Percentiles rank a stretch among this genome's conserved stretches.
Conservation (phyloP, 2,113 vertebrate genomes). For the Myotis yumanensis region DNA sequence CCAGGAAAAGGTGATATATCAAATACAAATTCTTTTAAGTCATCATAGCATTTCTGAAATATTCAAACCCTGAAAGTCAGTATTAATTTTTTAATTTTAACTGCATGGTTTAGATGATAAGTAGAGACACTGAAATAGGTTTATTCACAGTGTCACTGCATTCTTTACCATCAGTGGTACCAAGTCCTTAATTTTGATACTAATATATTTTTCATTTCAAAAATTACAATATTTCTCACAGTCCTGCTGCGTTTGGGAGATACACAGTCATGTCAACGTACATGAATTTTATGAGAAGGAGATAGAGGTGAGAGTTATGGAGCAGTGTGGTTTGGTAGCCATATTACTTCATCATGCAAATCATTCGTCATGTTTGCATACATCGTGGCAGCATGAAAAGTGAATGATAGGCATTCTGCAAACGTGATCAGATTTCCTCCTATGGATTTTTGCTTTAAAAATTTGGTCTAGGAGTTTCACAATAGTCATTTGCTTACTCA, state of each 20-base stretch:
- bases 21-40: constrained; percentile 49
- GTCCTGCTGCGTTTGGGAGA: constrained; percentile 71
- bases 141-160: constrained; percentile 39
- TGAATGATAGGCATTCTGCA: constrained; percentile 49
- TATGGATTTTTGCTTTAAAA: constrained; percentile 51
- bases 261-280: constrained; percentile 56
- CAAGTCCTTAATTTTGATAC: constrained; percentile 72
- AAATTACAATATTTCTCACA: constrained; percentile 69
- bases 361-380: constrained; percentile 73
- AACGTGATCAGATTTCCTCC: constrained; percentile 27
- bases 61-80: constrained; percentile 34
- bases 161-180: constrained; percentile 72
- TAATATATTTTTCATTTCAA: constrained; percentile 80
- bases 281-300: constrained; percentile 78
- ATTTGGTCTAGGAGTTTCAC: constrained; percentile 45
- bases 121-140: constrained; percentile 57
- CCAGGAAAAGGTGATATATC: constrained; percentile 24
- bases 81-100: constrained; percentile 49
- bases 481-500: constrained; percentile 66
- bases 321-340: constrained; percentile 81
- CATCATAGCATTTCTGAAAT: constrained; percentile 49
- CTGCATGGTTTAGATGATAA: constrained; percentile 69
- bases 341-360: constrained; percentile 72
- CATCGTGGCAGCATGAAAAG: constrained; percentile 67
- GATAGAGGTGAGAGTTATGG: constrained; percentile 78